Percentiles rank a stretch among this genome's conserved stretches.
These are phyloP conservation scores for Graptemys geographica DNA, from an alignment of 2,797 vertebrate genomes.

Conservation along the genomic window DNA sequence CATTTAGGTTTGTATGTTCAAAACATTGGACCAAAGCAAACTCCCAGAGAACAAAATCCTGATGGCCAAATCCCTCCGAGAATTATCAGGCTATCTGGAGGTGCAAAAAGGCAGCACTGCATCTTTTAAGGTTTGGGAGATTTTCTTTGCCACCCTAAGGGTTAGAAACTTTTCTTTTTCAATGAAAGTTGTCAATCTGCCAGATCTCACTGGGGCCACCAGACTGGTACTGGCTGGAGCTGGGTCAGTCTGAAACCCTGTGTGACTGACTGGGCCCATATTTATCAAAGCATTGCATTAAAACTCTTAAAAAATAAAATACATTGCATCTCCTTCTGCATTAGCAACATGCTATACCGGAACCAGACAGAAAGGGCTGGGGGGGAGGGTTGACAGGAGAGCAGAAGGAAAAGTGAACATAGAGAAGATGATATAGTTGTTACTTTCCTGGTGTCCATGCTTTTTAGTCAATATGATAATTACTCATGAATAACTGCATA, in stretches of 20 bases:
- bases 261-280: not conserved
- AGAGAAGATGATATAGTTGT: not conserved
- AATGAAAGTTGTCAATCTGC: not conserved
- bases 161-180: not conserved
- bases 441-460: constrained; percentile 41
- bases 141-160: not conserved
- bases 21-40: not conserved
- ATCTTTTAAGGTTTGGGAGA: not conserved
- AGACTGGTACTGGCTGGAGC: not conserved
- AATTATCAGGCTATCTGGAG: not conserved
- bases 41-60: not conserved
- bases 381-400: not conserved
- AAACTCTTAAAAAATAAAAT: not conserved
- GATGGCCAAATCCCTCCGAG: not conserved
- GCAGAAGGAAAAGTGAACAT: not conserved
- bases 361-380: not conserved
- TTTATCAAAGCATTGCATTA: not conserved
- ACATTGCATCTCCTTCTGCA: not conserved
- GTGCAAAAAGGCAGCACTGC: not conserved
- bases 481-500: constrained; percentile 53
- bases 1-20: not conserved
- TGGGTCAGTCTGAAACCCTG: not conserved
- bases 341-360: not conserved
- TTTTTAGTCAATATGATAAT: constrained; percentile 63
- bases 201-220: not conserved